Evolutionary conservation across 2,113 vertebrate species (phyloP), one percentile per base, ranked within the genome.

Genomic region (Pterophyllum scalare): DNA sequence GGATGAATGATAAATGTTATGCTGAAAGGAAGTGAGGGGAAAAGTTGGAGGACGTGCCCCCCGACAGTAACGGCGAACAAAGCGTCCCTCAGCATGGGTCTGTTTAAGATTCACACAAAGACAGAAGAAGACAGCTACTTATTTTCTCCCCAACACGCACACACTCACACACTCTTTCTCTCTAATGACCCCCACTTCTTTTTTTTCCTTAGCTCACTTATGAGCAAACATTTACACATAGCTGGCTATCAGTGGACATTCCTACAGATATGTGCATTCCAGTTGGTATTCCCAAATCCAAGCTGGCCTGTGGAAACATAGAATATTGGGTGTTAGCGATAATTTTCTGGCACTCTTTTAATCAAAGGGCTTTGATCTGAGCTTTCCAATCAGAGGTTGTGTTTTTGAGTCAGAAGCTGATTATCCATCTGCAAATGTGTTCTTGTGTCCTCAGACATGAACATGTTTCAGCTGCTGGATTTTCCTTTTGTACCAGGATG

Each of bases 1-100:
- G 65, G 75, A 93, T 94, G 92, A 94, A 94, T 97, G 94, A 94
- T 96, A 94, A 95, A 94, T 94, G 95, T 93, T 90, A 88, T 90
- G 79, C 87, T 93, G 79, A 87, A 95, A 95, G 94, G 93, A 95
- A 92, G 83, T 89, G 59, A 92, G 89, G 91, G 91, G 94, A 87
- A 76, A 74, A 94, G 80, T 92, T 93, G 89, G 90, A 93, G 89
- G 90, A 86, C 90, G 82, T 91, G 88, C 56, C 82, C 92, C 89
- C 90, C 87, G 13, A 85, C 70, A 65, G 86, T 93, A 93, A 80
- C 58, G 7, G 67, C 2, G 80, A 93, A 95, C 91, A 96, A 96
- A 92, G 82, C 79, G 59, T 46, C 46, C 60, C 82, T 93, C 86
- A 24, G 85, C 90, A 86, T 89, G 79, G 49, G 85, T 60, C 79